These are phyloP conservation scores for Ecdyonurus torrentis DNA, from an alignment of 2,888 invertebrate species.

Conservation along the genomic window DNA sequence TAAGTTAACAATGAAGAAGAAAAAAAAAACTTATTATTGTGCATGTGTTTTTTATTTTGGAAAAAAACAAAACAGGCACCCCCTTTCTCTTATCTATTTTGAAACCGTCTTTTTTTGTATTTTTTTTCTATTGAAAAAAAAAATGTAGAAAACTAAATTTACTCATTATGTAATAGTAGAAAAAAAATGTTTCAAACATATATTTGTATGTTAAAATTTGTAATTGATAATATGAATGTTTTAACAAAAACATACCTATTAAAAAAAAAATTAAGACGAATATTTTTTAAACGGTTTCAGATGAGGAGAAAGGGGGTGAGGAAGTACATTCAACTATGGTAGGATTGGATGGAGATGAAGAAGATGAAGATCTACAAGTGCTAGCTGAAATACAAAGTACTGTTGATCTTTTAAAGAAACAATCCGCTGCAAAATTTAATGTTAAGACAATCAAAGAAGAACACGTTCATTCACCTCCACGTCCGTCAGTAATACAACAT, in stretches of 20 bases:
- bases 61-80: background rate
- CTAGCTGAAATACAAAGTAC: background rate
- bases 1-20: no score
- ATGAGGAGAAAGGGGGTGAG: background rate
- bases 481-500: background rate
- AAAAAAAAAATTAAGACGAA: no score
- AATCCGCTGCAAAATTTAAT: background rate
- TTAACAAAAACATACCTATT: background rate
- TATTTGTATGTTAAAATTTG: background rate
- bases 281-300: background rate
- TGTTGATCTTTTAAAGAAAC: no score
- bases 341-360: background rate
- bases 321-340: background rate
- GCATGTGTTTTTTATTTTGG: background rate
- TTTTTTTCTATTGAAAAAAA: no score
- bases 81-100: background rate
- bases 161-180: background rate
- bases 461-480: background rate
- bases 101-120: background rate
- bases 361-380: background rate
- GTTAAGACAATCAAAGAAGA: no score
- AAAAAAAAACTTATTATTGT: background rate
- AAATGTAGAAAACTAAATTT: no score
- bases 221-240: background rate
- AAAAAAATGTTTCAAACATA: background rate